Evolutionary conservation across 37 sponge, comb jelly and placozoan species (phyloP), one percentile per base, ranked within the genome.

Genomic region (Ephydatia muelleri): DNA sequence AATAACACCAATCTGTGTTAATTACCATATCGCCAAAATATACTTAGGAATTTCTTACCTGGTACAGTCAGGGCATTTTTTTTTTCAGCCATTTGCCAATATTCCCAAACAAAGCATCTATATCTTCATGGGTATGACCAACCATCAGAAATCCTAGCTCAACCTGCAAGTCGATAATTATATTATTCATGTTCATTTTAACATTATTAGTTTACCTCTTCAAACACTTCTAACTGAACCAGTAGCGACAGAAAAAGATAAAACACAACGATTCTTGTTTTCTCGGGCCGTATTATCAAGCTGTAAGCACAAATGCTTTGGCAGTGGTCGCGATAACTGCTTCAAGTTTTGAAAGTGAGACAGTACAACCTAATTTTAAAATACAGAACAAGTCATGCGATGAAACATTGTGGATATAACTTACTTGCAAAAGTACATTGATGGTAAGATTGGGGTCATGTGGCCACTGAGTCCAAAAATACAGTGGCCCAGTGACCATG

Each of bases 391-490:
- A 57, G 57, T 57, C 57, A 57, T 57, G 16, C 16, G 19, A 57
- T 57, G 57, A 57, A 57, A 57, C 57, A 57, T 57, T 57, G 57
- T 57, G 57, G 57, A 57, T 57, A 57, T 57, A 57, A 57, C 57
- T 57, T 57, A 57, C 57, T 57, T 57, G 57, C 57, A 57, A 37
- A 22, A 82, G 57, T 2, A 87, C 71, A 67, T 73, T 87, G 32
- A 72, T 75, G 12, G 90, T 89, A 19, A 89, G 77, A 43, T 89
- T 89, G 12, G 69, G 33, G 73, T 89, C 90, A 80, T 57, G 57
- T 89, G 90, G 0, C 69, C 64, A 84, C 30, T 84, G 81, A 48
- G 68, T 84, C 90, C 38, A 83, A 25, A 49, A 39, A 88, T 29
- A 38, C 65, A n/a, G n/a, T 23, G 30, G 81, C 22, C 2, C 76